Percentiles rank a stretch among this genome's conserved stretches.
Conservation (phyloP, 2,113 vertebrate genomes). For the Indri indri region DNA sequence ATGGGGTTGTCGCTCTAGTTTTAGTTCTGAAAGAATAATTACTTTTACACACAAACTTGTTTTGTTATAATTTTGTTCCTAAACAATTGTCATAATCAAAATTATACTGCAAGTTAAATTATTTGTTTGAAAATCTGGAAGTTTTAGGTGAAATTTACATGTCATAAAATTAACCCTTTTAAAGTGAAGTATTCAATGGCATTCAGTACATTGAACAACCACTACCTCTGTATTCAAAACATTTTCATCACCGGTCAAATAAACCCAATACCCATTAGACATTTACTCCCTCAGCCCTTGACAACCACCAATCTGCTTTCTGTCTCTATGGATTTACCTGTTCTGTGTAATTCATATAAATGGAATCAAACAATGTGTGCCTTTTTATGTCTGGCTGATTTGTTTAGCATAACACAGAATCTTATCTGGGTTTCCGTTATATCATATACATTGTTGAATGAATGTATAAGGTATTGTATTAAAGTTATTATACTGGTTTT, state of each 20-base stretch:
- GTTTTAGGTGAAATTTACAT: neutral
- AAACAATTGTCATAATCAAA: neutral
- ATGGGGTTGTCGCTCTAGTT: neutral
- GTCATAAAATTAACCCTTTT: neutral
- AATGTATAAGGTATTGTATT: neutral
- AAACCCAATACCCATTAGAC: too few relatives aligned
- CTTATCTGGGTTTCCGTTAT: neutral
- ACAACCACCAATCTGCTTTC: too few relatives aligned
- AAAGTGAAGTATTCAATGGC: neutral
- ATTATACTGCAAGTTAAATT: neutral
- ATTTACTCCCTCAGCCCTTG: too few relatives aligned
- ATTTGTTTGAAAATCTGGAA: neutral
- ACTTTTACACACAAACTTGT: neutral
- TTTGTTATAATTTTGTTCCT: neutral
- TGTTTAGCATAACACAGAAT: neutral
- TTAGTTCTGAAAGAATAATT: neutral
- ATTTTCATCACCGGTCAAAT: too few relatives aligned
- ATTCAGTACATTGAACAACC: too few relatives aligned
- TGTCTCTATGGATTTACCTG: too few relatives aligned
- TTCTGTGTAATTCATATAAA: too few relatives aligned
- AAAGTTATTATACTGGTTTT: neutral
- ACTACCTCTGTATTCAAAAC: too few relatives aligned
- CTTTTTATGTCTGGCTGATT: too few relatives aligned
- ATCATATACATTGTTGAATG: neutral
- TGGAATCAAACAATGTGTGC: too few relatives aligned